Conservation (phyloP, 35 echinoderm and acorn worm species). For the Apostichopus parvimensis region DNA sequence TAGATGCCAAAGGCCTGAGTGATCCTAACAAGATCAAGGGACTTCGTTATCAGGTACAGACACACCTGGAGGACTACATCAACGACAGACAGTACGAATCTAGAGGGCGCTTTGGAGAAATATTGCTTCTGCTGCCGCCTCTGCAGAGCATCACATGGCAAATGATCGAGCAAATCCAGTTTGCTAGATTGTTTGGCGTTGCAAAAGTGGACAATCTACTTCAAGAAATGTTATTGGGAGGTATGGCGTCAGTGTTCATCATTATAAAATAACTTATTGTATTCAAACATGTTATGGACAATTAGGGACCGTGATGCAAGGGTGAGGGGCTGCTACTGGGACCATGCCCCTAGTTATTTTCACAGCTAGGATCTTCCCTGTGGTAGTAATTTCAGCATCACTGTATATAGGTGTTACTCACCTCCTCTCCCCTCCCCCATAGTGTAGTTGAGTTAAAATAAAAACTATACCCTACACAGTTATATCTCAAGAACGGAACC, state of each 20-base stretch:
- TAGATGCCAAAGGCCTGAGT: constrained; percentile 99
- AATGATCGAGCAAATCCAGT: constrained; percentile 99
- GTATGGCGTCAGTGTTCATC: constrained; percentile 39
- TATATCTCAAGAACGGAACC: too few species aligned
- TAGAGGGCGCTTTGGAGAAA: constrained; percentile 99
- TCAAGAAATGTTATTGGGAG: constrained; percentile 99
- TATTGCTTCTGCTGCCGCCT: constrained; percentile 85
- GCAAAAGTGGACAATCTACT: constrained; percentile 97
- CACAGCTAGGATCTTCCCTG: too few species aligned
- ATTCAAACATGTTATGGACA: too few species aligned
- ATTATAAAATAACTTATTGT: background rate
- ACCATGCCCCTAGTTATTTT: too few species aligned
- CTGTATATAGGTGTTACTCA: too few species aligned
- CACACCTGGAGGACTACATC: constrained; percentile 99
- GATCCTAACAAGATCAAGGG: constrained; percentile 90
- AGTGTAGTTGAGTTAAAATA: too few species aligned
- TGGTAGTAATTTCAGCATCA: too few species aligned
- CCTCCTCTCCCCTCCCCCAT: too few species aligned
- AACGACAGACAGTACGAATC: constrained; percentile 99
- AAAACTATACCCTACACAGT: too few species aligned
- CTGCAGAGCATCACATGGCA: constrained; percentile 99
- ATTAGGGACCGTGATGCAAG: too few species aligned
- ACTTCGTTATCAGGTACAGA: constrained; percentile 98
- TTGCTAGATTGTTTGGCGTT: constrained; percentile 92
- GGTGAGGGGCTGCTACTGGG: too few species aligned